Conservation (phyloP, 2,797 vertebrate genomes). For the Loris lydekkerianus region DNA sequence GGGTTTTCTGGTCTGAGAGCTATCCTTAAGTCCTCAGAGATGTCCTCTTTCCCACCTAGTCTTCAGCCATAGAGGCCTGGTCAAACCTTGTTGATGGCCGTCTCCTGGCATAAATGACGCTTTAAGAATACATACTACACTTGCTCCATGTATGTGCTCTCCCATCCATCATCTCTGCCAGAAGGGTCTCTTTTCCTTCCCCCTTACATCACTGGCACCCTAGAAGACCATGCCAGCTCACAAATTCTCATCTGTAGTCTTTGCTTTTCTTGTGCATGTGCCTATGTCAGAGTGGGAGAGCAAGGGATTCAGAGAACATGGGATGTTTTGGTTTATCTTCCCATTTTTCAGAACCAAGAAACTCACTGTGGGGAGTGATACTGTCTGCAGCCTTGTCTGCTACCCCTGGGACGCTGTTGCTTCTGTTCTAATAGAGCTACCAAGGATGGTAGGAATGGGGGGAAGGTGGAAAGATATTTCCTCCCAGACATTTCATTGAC, state of each 20-base stretch:
- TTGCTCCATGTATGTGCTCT: too few relatives aligned
- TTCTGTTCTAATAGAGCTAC: neutral
- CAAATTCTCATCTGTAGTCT: neutral
- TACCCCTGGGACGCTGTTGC: neutral
- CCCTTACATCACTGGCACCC: rapidly evolving
- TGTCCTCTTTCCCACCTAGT: neutral
- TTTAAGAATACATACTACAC: neutral
- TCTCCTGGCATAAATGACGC: too few relatives aligned
- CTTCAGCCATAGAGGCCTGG: neutral
- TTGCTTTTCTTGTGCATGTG: neutral
- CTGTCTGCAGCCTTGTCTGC: neutral
- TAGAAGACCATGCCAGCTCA: neutral
- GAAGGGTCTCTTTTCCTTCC: neutral
- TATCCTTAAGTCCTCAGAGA: neutral
- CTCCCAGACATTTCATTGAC: neutral
- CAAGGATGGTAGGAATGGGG: neutral
- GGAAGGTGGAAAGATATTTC: neutral
- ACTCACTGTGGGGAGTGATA: rapidly evolving
- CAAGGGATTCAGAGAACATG: neutral
- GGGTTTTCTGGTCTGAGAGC: neutral
- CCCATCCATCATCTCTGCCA: rapidly evolving
- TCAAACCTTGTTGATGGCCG: neutral
- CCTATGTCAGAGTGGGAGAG: neutral
- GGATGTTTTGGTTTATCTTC: neutral
- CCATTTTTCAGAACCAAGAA: neutral